Evolutionary conservation across 64 coral and sea anemone genomes (phyloP).

Genomic region (Pocillopora damicornis): DNA sequence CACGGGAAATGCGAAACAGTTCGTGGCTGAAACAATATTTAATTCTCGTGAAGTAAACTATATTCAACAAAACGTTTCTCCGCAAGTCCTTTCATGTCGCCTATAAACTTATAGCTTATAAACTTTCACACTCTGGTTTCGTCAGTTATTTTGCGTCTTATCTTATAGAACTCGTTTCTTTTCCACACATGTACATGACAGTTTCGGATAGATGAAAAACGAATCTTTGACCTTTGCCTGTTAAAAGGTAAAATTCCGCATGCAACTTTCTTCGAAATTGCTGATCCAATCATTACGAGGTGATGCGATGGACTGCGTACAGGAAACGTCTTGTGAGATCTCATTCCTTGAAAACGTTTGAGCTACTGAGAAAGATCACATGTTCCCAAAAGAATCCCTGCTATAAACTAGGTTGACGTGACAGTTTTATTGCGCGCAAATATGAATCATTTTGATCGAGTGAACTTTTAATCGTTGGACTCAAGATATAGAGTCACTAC

Average conservation of each 20-base stretch:
- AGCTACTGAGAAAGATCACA: background rate
- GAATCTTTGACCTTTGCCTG: background rate
- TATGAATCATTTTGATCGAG: too few relatives aligned
- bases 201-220: conserved; percentile 10
- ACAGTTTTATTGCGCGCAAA: too few relatives aligned
- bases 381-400: background rate
- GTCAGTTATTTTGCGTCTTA: background rate
- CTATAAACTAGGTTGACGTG: too few relatives aligned
- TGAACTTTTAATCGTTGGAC: too few relatives aligned
- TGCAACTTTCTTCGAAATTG: background rate
- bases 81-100: background rate
- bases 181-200: background rate
- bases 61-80: background rate
- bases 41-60: background rate
- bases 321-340: background rate
- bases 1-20: background rate
- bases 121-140: background rate
- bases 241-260: background rate
- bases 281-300: background rate
- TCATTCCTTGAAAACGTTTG: background rate
- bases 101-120: background rate
- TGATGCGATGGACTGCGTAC: background rate
- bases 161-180: background rate
- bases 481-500: too few relatives aligned
- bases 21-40: background rate